Evolutionary conservation across 2,113 vertebrate species (phyloP).

Genomic region (Myiopsitta monachus): DNA sequence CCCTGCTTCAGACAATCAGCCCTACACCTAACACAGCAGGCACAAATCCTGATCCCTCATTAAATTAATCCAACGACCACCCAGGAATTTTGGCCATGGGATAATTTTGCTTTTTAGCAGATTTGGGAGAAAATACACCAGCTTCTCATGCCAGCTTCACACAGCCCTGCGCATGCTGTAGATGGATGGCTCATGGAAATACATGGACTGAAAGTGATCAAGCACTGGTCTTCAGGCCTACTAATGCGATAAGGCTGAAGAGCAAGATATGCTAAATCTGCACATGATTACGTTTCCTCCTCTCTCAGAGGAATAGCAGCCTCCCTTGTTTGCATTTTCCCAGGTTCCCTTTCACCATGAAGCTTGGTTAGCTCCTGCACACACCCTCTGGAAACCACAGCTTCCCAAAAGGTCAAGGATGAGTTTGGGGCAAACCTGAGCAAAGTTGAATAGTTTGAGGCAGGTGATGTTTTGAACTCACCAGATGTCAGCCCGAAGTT

Average conservation of each 20-base stretch:
- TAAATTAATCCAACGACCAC: not conserved
- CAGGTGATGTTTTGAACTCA: not conserved
- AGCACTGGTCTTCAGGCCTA: not conserved
- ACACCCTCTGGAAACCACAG: rapidly evolving
- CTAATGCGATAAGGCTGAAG: not conserved
- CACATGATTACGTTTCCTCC: not conserved
- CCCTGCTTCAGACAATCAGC: not conserved
- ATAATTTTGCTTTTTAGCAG: not conserved
- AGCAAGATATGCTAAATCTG: not conserved
- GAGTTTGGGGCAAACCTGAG: not conserved
- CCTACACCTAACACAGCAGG: not conserved
- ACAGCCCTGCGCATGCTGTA: rapidly evolving
- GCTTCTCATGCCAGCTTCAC: not conserved
- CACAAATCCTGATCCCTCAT: not conserved
- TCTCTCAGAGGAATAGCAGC: not conserved
- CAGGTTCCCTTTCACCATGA: not conserved
- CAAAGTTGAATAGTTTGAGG: not conserved
- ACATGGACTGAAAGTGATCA: not conserved
- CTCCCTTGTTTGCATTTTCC: not conserved
- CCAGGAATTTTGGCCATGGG: not conserved
- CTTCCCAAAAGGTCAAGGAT: not conserved
- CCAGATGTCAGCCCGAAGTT: not conserved
- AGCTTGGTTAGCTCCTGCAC: not conserved
- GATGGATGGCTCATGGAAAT: not conserved
- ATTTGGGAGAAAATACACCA: not conserved